These are phyloP conservation scores for Catamblyrhynchus diadema DNA, from an alignment of 2,797 vertebrate species.

Conservation along the genomic window DNA sequence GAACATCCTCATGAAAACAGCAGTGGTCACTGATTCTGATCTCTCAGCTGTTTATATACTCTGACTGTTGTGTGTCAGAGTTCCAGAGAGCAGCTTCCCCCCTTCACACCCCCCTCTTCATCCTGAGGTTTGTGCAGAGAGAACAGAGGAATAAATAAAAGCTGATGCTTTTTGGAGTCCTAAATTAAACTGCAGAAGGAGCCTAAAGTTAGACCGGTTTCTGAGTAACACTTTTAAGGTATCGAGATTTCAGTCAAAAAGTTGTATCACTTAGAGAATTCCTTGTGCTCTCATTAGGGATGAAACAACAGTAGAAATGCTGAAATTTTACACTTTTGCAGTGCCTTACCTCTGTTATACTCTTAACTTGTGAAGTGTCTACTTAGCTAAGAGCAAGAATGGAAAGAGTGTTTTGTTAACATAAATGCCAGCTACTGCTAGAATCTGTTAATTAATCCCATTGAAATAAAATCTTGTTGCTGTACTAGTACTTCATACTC, in stretches of 20 bases:
- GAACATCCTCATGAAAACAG: not conserved
- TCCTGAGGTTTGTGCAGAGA: not conserved
- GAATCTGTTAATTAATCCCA: not conserved
- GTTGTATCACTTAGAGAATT: not conserved
- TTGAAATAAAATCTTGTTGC: not conserved
- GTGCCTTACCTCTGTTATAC: not conserved
- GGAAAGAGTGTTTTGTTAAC: not conserved
- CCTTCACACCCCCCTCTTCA: rapidly evolving
- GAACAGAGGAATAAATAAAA: not conserved
- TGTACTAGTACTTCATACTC: not conserved
- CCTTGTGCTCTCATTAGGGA: not conserved
- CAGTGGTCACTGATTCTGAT: not conserved
- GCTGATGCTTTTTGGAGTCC: not conserved
- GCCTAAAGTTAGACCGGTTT: not conserved
- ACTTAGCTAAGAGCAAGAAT: not conserved
- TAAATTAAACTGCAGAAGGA: not conserved
- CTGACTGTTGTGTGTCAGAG: not conserved
- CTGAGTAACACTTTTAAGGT: not conserved
- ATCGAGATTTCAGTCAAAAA: not conserved
- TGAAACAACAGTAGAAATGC: not conserved
- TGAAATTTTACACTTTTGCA: not conserved
- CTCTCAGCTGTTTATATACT: not conserved
- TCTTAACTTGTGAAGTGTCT: not conserved
- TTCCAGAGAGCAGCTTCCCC: not conserved
- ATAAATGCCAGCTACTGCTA: not conserved